phyloP scores from a whole-genome alignment of 2,888 invertebrate species.

The Drosophila infuscata region DNA sequence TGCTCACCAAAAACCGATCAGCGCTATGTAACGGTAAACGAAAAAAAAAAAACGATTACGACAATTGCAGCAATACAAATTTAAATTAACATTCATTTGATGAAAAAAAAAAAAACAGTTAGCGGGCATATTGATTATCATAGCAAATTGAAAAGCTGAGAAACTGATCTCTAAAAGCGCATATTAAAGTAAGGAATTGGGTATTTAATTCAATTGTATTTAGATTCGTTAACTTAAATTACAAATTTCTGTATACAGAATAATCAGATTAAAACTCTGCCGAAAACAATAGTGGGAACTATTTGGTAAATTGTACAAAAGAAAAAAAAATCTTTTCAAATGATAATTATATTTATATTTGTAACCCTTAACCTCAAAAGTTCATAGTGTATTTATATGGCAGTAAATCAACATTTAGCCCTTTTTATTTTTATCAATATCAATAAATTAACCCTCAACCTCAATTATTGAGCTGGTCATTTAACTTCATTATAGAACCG shows the following conservation, averaged over 20 bases:
- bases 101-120: conserved; percentile 1
- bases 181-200: neutral
- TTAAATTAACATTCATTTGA: conserved; percentile 28
- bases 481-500: conserved; percentile 34
- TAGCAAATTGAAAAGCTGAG: neutral
- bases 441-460: neutral
- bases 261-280: neutral
- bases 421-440: conserved; percentile 7
- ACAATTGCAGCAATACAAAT: conserved; percentile 49
- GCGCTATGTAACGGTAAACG: conserved; percentile 40
- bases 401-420: neutral
- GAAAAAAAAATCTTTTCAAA: neutral
- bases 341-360: neutral
- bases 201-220: neutral
- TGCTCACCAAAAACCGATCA: neutral
- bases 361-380: neutral
- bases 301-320: neutral
- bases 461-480: conserved; percentile 10
- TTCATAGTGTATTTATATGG: neutral
- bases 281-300: neutral
- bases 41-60: conserved; percentile 35
- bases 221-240: neutral
- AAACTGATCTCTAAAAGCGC: neutral
- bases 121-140: conserved; percentile 20
- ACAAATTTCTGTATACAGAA: neutral